Evolutionary conservation across 2,888 invertebrate species (phyloP).

Genomic region (Cheilosia urbana): DNA sequence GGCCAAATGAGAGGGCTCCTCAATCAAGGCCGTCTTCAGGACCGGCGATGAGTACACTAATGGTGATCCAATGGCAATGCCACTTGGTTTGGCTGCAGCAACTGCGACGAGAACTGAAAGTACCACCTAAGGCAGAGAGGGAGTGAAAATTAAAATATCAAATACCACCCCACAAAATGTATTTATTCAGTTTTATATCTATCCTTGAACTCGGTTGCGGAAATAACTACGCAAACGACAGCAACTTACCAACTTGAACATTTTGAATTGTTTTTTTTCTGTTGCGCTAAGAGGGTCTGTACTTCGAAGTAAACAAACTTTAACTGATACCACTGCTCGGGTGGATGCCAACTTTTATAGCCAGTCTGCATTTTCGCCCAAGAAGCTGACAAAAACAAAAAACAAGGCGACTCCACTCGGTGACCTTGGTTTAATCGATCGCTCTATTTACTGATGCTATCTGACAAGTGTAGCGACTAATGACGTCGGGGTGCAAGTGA

Average conservation of each 20-base stretch:
- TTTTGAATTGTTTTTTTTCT: conserved; percentile 37
- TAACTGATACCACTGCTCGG: conserved; percentile 54
- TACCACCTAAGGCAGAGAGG: conserved; percentile 60
- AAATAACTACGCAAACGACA: background rate
- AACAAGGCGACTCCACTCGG: background rate
- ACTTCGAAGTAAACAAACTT: conserved; percentile 62
- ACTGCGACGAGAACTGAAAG: conserved; percentile 69
- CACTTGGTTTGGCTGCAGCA: conserved; percentile 66
- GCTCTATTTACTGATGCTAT: conserved; percentile 10
- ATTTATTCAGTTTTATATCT: background rate
- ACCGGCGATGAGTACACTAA: conserved; percentile 45
- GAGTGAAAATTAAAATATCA: background rate
- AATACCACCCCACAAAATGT: too few relatives aligned
- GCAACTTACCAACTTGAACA: conserved; percentile 63
- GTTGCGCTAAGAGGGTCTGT: conserved; percentile 67
- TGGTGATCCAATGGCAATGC: conserved; percentile 26
- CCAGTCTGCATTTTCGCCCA: conserved; percentile 12
- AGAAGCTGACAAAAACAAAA: conserved; percentile 10
- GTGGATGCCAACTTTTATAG: conserved; percentile 50
- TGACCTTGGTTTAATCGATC: conserved; percentile 54
- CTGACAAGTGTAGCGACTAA: conserved; percentile 11
- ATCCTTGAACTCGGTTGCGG: conserved; percentile 4
- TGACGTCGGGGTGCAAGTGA: conserved; percentile 49
- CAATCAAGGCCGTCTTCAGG: conserved; percentile 39
- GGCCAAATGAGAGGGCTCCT: conserved; percentile 68